phyloP scores from a whole-genome alignment of 1,140 invertebrate genomes.

The Homalodisca vitripennis region DNA sequence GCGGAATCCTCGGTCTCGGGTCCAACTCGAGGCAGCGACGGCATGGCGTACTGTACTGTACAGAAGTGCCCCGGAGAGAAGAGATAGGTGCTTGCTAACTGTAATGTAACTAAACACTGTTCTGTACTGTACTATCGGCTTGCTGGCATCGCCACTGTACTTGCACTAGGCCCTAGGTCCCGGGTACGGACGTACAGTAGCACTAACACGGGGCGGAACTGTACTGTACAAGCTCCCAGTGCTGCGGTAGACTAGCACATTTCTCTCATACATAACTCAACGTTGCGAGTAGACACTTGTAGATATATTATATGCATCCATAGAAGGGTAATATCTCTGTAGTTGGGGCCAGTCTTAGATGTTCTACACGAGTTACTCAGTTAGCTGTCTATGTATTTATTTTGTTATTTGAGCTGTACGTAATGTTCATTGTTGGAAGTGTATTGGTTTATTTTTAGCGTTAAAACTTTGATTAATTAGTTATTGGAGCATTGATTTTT shows the following conservation, averaged over 20 bases:
- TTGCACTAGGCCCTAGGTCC: not conserved
- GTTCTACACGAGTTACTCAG: constrained; percentile 16
- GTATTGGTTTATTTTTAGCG: constrained; percentile 18
- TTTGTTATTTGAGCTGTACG: constrained; percentile 5
- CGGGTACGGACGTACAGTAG: not conserved
- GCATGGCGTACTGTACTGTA: too few relatives aligned
- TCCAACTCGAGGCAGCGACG: too few relatives aligned
- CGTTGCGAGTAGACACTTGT: constrained; percentile 5
- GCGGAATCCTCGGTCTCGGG: too few relatives aligned
- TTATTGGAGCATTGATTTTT: constrained; percentile 14
- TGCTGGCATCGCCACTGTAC: not conserved
- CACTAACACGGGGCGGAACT: not conserved
- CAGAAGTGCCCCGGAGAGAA: too few relatives aligned
- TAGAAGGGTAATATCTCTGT: constrained; percentile 4
- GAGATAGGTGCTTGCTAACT: too few relatives aligned
- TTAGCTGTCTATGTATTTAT: constrained; percentile 12
- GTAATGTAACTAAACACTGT: too few relatives aligned
- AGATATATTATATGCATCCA: constrained; percentile 6
- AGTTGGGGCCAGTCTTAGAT: constrained; percentile 24
- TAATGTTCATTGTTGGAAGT: constrained; percentile 11
- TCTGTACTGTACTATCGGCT: too few relatives aligned
- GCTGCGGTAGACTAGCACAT: not conserved
- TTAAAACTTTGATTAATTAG: constrained; percentile 3
- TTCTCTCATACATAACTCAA: not conserved
- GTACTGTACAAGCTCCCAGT: not conserved